Conservation (phyloP, 2,888 invertebrate species). For the Capitulum mitella region DNA sequence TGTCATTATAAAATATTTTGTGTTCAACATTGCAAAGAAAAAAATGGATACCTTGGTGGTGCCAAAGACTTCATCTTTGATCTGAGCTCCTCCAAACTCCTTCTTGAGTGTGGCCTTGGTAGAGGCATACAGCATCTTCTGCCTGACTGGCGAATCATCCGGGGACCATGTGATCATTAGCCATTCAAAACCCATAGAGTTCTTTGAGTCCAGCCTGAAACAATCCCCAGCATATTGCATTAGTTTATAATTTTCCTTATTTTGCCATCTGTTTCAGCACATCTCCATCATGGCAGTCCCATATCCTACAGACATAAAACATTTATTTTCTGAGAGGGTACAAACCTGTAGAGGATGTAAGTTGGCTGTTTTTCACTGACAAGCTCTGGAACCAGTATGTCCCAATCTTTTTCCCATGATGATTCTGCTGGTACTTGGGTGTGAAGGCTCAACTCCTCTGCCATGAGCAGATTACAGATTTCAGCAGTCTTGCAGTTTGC, state of each 20-base stretch:
- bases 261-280: background rate
- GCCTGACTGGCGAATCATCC: conserved; percentile 77
- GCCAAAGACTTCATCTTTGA: conserved; percentile 90
- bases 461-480: too few species aligned
- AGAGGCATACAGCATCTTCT: conserved; percentile 97
- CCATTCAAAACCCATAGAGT: conserved; percentile 70
- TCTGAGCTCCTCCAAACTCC: conserved; percentile 89
- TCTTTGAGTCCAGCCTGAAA: conserved; percentile 1
- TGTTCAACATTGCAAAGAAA: too few species aligned
- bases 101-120: conserved; percentile 94
- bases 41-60: conserved; percentile 57
- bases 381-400: conserved; percentile 61
- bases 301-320: conserved; percentile 27
- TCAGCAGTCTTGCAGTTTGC: too few species aligned
- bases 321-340: too few species aligned
- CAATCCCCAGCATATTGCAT: background rate
- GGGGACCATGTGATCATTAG: conserved; percentile 90
- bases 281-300: background rate
- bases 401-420: conserved; percentile 80
- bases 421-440: conserved; percentile 52
- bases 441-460: conserved; percentile 47
- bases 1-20: too few species aligned
- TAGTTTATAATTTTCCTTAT: background rate
- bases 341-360: conserved; percentile 75
- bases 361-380: conserved; percentile 76